Conservation (phyloP, 2,113 vertebrate species). For the Phyllostomus hastatus region DNA sequence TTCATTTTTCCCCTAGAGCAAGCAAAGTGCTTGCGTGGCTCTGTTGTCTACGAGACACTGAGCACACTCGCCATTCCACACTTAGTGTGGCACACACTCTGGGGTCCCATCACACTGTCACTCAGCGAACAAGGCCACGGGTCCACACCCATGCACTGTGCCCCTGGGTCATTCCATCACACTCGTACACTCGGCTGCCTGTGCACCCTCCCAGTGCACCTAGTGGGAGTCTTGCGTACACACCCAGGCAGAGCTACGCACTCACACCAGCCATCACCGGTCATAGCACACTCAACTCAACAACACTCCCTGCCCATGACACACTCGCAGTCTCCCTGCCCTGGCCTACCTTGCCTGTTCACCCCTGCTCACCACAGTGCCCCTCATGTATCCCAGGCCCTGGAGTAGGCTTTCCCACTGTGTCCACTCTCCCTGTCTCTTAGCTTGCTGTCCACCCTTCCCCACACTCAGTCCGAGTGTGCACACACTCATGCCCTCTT, state of each 20-base stretch:
- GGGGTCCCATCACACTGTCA: neutral
- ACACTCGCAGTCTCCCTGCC: neutral
- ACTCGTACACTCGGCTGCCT: conserved; percentile 41
- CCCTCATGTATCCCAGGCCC: neutral
- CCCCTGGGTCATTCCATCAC: conserved; percentile 43
- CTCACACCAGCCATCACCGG: neutral
- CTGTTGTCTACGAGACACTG: neutral
- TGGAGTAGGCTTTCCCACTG: neutral
- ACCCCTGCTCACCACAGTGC: neutral
- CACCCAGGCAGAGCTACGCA: conserved; percentile 14
- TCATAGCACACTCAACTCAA: neutral
- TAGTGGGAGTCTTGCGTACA: neutral
- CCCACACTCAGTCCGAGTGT: neutral
- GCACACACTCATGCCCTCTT: neutral
- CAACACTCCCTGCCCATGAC: neutral
- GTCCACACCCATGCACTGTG: neutral
- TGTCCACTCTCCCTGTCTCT: neutral
- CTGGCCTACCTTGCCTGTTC: neutral
- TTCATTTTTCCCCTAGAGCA: conserved; percentile 29
- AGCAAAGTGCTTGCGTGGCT: neutral
- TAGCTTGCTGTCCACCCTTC: neutral
- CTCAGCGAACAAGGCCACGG: neutral
- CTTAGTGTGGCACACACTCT: neutral
- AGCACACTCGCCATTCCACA: conserved; percentile 23
- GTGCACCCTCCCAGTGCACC: neutral